Conservation (phyloP, 2,113 vertebrate species). For the Mormyrus iriodes region DNA sequence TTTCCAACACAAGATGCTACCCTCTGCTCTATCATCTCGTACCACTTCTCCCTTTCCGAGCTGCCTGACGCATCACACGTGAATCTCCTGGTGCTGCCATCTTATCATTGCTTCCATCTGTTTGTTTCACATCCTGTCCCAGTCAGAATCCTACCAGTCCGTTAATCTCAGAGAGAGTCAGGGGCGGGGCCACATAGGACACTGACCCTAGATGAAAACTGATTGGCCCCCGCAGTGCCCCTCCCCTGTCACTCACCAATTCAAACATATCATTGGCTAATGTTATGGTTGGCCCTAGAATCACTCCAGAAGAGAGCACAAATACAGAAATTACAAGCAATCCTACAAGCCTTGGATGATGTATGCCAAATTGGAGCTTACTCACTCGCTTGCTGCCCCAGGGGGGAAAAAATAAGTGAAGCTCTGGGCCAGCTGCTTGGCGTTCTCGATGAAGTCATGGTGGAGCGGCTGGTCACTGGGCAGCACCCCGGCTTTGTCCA, state of each 20-base stretch:
- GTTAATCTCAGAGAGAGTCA: not conserved
- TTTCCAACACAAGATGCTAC: not conserved
- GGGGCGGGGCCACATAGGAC: not conserved
- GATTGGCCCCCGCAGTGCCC: not conserved
- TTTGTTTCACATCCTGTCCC: not conserved
- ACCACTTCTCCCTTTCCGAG: not conserved
- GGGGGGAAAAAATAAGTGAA: constrained; percentile 74
- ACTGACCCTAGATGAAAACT: not conserved
- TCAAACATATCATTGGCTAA: not conserved
- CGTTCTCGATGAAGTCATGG: constrained; percentile 64
- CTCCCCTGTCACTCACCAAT: not conserved
- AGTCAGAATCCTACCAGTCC: not conserved
- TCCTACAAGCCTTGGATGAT: not conserved
- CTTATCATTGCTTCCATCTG: not conserved
- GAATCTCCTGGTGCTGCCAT: not conserved
- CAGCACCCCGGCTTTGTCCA: constrained; percentile 61
- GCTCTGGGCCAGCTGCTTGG: constrained; percentile 65
- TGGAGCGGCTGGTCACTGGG: constrained; percentile 58
- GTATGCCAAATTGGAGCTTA: not conserved
- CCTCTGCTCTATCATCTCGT: not conserved
- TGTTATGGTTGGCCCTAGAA: not conserved
- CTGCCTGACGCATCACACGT: not conserved
- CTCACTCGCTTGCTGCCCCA: constrained; percentile 75
- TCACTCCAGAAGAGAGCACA: not conserved
- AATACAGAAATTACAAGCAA: not conserved